These are phyloP conservation scores for Toxonevra muliebris DNA, from an alignment of 2,888 invertebrate genomes.

Conservation along the genomic window DNA sequence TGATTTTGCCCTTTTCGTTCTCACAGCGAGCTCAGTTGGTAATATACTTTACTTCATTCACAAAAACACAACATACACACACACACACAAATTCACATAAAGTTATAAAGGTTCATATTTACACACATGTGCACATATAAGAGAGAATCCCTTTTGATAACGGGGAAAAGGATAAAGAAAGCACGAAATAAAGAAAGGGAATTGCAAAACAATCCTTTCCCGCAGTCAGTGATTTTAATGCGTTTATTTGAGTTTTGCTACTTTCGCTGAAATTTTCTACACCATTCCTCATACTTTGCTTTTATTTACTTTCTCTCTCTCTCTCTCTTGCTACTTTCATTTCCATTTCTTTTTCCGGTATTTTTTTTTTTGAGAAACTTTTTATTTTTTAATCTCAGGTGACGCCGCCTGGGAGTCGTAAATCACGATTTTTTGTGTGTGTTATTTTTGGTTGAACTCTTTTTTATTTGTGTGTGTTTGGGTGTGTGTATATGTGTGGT, in stretches of 20 bases:
- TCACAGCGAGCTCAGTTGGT: background rate
- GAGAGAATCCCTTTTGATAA: background rate
- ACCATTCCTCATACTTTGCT: constrained; percentile 20
- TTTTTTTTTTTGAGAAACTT: constrained; percentile 39
- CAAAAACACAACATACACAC: constrained; percentile 6
- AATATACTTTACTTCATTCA: background rate
- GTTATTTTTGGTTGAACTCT: constrained; percentile 34
- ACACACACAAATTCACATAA: background rate
- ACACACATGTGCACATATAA: constrained; percentile 31
- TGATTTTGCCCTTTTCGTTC: constrained; percentile 47
- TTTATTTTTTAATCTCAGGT: constrained; percentile 63
- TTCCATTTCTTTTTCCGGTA: constrained; percentile 26
- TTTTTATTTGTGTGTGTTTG: constrained; percentile 25
- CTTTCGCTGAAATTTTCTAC: constrained; percentile 38
- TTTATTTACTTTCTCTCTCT: constrained; percentile 19
- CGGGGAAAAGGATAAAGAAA: constrained; percentile 1
- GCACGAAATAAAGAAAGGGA: no score
- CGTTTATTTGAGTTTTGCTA: constrained; percentile 53
- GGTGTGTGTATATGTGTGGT: constrained; percentile 18
- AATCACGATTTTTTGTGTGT: constrained; percentile 47
- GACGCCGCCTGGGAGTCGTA: constrained; percentile 64
- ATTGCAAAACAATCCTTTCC: constrained; percentile 22
- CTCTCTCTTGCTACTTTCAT: constrained; percentile 20
- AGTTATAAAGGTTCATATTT: constrained; percentile 1
- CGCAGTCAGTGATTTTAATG: constrained; percentile 54